Evolutionary conservation across 2,888 invertebrate genomes (phyloP).

Genomic region (Metalampra italica): DNA sequence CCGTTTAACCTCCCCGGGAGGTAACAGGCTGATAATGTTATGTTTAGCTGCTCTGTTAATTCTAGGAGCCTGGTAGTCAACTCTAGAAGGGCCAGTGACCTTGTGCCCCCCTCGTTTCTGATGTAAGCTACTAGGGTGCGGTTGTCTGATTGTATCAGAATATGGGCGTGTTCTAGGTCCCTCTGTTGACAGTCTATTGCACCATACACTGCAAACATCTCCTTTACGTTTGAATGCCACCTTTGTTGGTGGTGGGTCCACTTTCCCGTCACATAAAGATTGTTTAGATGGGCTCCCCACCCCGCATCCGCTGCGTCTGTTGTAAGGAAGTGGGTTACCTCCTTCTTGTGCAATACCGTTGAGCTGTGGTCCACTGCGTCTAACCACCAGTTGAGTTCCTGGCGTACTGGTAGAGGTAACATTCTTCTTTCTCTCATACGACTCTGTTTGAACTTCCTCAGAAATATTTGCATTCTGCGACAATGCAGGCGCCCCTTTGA

Average conservation of each 20-base stretch:
- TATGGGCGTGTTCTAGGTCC: not conserved
- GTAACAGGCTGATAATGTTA: not conserved
- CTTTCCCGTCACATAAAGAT: too few species aligned
- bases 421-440: not conserved
- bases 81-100: not conserved
- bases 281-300: too few species aligned
- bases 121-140: too few species aligned
- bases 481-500: not conserved
- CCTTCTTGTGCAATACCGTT: too few species aligned
- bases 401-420: not conserved
- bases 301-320: too few species aligned
- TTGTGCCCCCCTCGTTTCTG: constrained; percentile 7
- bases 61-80: not conserved
- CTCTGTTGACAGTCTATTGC: not conserved
- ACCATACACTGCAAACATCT: not conserved
- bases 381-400: not conserved
- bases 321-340: too few species aligned
- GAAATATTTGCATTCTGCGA: not conserved
- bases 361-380: too few species aligned
- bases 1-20: constrained; percentile 17
- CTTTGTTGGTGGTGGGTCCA: too few species aligned
- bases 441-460: not conserved
- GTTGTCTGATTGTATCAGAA: not conserved
- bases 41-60: not conserved
- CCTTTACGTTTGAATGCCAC: too few species aligned